These are phyloP conservation scores for Lasioglossum zephyrum DNA, from an alignment of 2,888 invertebrate genomes.

Conservation along the genomic window DNA sequence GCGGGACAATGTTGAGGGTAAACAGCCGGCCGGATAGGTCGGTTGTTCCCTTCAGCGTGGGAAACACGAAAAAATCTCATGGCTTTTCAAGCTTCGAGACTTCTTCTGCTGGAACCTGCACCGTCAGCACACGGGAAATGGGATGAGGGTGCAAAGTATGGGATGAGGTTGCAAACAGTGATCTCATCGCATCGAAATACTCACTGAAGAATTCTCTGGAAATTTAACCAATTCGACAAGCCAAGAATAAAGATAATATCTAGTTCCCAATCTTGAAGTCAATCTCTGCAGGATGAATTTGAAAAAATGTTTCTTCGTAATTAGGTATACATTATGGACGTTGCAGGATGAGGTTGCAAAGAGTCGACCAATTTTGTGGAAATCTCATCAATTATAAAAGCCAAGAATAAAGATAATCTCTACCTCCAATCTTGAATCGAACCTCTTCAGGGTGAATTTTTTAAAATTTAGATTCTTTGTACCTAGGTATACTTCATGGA, in stretches of 20 bases:
- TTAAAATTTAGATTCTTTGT: too few relatives aligned
- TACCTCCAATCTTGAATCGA: too few relatives aligned
- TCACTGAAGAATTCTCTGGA: neutral
- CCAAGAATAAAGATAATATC: too few relatives aligned
- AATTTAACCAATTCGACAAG: neutral
- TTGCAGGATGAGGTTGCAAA: neutral
- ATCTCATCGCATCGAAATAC: neutral
- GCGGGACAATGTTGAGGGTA: slow-evolving; percentile 67
- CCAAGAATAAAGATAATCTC: too few relatives aligned
- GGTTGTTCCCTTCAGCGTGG: slow-evolving; percentile 37
- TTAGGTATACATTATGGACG: neutral
- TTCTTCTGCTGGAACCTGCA: neutral
- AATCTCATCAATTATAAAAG: neutral
- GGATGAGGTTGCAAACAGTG: neutral
- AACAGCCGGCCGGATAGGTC: slow-evolving; percentile 55
- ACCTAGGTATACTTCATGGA: too few relatives aligned
- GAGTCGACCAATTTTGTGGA: neutral
- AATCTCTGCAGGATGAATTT: too few relatives aligned
- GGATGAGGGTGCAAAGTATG: neutral
- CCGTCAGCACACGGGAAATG: neutral
- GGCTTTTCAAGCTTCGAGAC: neutral
- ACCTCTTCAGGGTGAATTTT: too few relatives aligned
- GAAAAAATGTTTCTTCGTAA: neutral
- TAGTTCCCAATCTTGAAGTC: too few relatives aligned
- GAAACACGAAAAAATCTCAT: slow-evolving; percentile 30